phyloP scores from a whole-genome alignment of 2,888 invertebrate species.

The Lagria hirta region DNA sequence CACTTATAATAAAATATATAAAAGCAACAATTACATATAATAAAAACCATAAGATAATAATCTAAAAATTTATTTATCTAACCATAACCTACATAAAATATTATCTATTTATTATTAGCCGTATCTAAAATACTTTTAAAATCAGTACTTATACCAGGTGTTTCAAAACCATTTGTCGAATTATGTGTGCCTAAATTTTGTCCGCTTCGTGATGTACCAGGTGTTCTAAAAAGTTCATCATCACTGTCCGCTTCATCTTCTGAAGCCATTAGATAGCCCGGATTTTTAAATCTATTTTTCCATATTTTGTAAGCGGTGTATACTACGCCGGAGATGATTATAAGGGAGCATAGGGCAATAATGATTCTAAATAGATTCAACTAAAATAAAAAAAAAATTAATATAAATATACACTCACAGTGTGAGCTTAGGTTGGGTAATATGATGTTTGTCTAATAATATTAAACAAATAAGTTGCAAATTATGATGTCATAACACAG shows the following conservation, averaged over 20 bases:
- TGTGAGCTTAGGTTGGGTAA: too few relatives aligned
- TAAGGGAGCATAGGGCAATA: slow-evolving; percentile 35
- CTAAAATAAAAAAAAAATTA: slow-evolving; percentile 31
- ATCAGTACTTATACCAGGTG: slow-evolving; percentile 39
- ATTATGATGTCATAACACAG: too few relatives aligned
- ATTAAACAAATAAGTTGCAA: too few relatives aligned
- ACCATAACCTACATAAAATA: too few relatives aligned
- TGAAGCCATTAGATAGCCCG: slow-evolving; percentile 26
- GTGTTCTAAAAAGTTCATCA: slow-evolving; percentile 41
- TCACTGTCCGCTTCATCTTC: slow-evolving; percentile 42
- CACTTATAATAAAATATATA: too few relatives aligned
- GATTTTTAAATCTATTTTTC: slow-evolving; percentile 40
- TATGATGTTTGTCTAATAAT: too few relatives aligned
- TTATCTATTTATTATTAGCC: slow-evolving; percentile 29
- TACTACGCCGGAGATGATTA: slow-evolving; percentile 35
- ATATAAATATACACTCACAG: background rate
- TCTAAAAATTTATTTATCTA: too few relatives aligned
- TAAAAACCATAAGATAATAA: too few relatives aligned
- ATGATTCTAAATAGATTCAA: slow-evolving; percentile 38
- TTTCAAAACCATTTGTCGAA: slow-evolving; percentile 26
- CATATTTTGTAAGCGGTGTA: slow-evolving; percentile 41
- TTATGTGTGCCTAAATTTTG: slow-evolving; percentile 2
- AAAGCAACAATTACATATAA: too few relatives aligned
- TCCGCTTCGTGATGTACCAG: slow-evolving; percentile 30
- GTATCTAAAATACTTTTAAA: slow-evolving; percentile 42